Conservation (phyloP, 2,113 vertebrate genomes). For the Chaenogobius annularis region DNA sequence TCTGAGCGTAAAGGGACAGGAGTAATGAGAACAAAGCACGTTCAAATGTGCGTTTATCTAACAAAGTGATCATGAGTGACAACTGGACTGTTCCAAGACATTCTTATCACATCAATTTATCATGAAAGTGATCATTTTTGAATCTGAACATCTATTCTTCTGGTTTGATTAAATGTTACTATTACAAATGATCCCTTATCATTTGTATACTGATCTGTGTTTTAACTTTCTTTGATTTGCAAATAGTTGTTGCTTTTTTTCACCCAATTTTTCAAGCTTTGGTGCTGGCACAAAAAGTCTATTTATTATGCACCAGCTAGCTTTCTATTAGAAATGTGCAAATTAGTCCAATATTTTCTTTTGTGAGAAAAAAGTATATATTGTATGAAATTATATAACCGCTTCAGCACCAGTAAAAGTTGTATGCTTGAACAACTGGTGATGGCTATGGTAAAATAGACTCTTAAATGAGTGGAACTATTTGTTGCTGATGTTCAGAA, state of each 20-base stretch:
- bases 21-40: slow-evolving; percentile 29
- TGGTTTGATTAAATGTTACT: background rate
- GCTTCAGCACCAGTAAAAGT: no score
- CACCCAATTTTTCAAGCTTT: background rate
- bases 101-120: slow-evolving; percentile 40
- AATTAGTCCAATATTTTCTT: no score
- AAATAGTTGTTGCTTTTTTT: background rate
- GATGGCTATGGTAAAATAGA: background rate
- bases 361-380: no score
- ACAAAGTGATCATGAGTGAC: slow-evolving; percentile 42
- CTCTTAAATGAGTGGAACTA: background rate
- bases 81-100: slow-evolving; percentile 38
- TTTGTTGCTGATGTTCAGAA: background rate
- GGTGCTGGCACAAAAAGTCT: no score
- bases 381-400: no score
- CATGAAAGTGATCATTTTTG: slow-evolving; percentile 11
- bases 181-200: background rate
- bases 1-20: slow-evolving; percentile 25
- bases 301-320: no score
- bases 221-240: background rate
- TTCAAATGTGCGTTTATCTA: slow-evolving; percentile 37
- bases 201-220: background rate
- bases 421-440: background rate
- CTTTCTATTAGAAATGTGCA: no score
- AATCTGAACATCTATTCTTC: slow-evolving; percentile 14